Base-by-base conservation (phyloP, 2,888 invertebrate species). In the Cheilosia pagana region DNA sequence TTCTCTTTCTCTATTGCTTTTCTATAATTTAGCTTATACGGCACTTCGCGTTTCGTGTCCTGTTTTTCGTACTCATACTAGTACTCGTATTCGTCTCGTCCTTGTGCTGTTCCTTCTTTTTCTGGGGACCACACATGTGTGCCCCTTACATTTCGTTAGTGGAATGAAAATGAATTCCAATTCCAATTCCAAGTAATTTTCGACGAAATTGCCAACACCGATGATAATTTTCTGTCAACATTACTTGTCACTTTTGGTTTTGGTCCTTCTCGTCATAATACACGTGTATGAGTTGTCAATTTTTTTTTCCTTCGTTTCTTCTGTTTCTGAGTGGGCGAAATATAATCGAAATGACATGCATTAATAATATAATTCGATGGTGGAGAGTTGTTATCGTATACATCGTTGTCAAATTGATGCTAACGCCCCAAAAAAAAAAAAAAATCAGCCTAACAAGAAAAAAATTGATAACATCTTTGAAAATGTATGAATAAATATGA, bases 191-290 rank as follows among this genome's bases (percentile, higher is more conserved):
- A 68, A 72, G 60, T 82, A 82, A 82, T 82, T 78, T 62, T 78
- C 65, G 31, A 62, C 43, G 25, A 67, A 72, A 82, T 78, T 82
- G 82, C 77, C 82, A 82, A 78, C 78, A 78, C 82, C 35, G 12
- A 35, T 71, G 78, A 82, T 72, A 77, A 82, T 82, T 82, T 82
- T 72, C 71, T 77, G 82, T 60, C 82, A 77, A 72, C 59, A 52
- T 76, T 71, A 70, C 81, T 77, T 81, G 76, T 81, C 76, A 65
- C 63, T 82, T 76, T 81, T 55, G 39, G 12, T 71, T 23, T 28
- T 43, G 10, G 16, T 53, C 45, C 8, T 23, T 39, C 19, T 41
- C 41, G 52, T 4, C 21, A 23, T 52, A 39, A n/a, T 19, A 23
- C 43, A 53, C 50, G 23, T 43, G 41, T n/a, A 23, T 28, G 19